Conservation (phyloP, 2,797 vertebrate species). For the Channallabes apus region DNA sequence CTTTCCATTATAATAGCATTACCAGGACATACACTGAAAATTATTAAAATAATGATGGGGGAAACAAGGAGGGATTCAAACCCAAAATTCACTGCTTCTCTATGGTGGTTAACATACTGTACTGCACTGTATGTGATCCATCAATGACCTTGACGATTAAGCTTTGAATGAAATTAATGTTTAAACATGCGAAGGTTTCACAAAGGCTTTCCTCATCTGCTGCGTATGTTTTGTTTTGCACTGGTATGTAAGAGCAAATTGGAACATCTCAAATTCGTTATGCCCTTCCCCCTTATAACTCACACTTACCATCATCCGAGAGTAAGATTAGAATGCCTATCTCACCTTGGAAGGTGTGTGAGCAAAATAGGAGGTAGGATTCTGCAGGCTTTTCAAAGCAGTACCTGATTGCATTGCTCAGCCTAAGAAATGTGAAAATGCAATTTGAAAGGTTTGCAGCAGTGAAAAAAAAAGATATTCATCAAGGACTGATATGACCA, state of each 20-base stretch:
- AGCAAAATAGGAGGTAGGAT: slow-evolving; percentile 26
- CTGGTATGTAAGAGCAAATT: slow-evolving; percentile 13
- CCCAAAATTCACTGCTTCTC: background rate
- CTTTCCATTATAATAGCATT: background rate
- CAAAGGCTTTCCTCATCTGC: background rate
- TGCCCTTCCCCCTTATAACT: background rate
- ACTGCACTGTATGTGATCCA: background rate
- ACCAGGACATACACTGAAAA: background rate
- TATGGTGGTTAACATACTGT: background rate
- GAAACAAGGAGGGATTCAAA: background rate
- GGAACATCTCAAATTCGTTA: slow-evolving; percentile 16
- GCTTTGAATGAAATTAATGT: background rate
- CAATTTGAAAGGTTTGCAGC: slow-evolving; percentile 55
- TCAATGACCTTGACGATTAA: background rate
- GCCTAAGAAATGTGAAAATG: slow-evolving; percentile 58
- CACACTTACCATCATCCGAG: slow-evolving; percentile 21
- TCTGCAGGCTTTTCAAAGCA: slow-evolving; percentile 34
- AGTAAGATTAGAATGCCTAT: slow-evolving; percentile 40
- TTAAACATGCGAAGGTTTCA: background rate
- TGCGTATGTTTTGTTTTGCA: slow-evolving; percentile 20
- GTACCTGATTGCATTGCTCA: slow-evolving; percentile 32
- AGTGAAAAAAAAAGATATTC: slow-evolving; percentile 50
- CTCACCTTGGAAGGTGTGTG: slow-evolving; percentile 39
- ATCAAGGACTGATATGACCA: slow-evolving; percentile 52
- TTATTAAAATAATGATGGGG: background rate